Evolutionary conservation across 2,888 invertebrate species (phyloP).

Genomic region (Machimus atricapillus): DNA sequence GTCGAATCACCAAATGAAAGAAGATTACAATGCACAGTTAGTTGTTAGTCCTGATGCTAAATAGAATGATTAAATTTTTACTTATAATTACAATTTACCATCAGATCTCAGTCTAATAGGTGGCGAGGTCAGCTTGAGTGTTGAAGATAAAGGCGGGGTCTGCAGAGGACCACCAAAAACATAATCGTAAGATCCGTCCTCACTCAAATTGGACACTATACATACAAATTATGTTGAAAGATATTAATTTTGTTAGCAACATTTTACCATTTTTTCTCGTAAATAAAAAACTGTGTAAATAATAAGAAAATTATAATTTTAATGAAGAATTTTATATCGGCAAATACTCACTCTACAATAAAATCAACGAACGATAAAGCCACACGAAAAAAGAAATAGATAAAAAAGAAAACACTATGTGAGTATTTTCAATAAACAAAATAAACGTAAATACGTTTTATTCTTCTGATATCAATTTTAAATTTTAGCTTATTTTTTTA

Average conservation of each 20-base stretch:
- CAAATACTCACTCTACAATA: conserved; percentile 53
- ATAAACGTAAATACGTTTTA: background rate
- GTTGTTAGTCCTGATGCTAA: background rate
- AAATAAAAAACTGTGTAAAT: background rate
- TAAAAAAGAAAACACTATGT: conserved; percentile 37
- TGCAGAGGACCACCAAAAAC: conserved; percentile 64
- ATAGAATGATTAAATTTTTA: background rate
- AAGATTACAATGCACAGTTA: background rate
- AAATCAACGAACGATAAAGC: conserved; percentile 56
- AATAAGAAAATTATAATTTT: background rate
- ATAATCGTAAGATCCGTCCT: conserved; percentile 64
- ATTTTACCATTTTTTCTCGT: conserved; percentile 40
- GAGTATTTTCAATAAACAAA: conserved; percentile 7
- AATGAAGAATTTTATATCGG: conserved; percentile 20
- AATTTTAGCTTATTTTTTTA: background rate
- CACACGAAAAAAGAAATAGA: conserved; percentile 51
- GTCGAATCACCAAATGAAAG: conserved; percentile 6
- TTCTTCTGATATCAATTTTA: background rate
- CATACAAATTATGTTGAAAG: conserved; percentile 39
- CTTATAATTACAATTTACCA: conserved; percentile 55
- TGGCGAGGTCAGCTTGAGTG: conserved; percentile 64
- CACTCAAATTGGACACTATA: conserved; percentile 64
- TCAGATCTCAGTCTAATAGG: conserved; percentile 63
- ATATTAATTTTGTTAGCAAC: conserved; percentile 15
- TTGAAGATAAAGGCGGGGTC: conserved; percentile 61